Conservation (phyloP, 2,888 invertebrate species). For the Galerucella pusilla region DNA sequence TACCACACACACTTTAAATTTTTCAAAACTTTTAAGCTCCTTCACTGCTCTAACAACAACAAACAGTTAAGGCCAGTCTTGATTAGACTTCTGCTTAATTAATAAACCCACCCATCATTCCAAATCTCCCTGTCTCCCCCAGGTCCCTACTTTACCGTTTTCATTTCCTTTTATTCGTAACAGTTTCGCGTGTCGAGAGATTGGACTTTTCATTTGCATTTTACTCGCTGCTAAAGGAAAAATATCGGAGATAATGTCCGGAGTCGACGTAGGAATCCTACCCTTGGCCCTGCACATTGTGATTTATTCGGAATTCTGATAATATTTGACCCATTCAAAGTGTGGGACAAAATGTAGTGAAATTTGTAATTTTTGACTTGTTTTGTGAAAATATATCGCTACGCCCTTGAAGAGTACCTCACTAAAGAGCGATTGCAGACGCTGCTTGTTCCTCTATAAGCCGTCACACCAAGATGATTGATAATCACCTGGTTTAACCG, state of each 20-base stretch:
- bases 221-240: slow-evolving; percentile 44
- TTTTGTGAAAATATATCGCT: slow-evolving; percentile 6
- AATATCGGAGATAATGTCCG: slow-evolving; percentile 46
- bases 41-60: slow-evolving; percentile 46
- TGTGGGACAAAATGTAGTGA: no score
- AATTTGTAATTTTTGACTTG: no score
- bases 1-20: not conserved
- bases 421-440: not conserved
- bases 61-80: slow-evolving; percentile 58
- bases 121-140: slow-evolving; percentile 37
- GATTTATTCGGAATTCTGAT: slow-evolving; percentile 23
- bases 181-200: slow-evolving; percentile 61
- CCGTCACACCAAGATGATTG: slow-evolving; percentile 59
- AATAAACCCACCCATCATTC: slow-evolving; percentile 64
- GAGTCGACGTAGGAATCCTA: slow-evolving; percentile 12
- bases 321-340: slow-evolving; percentile 25
- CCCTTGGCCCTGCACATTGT: slow-evolving; percentile 12
- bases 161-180: slow-evolving; percentile 59
- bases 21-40: not conserved
- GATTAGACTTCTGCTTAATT: slow-evolving; percentile 71
- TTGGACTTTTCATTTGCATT: slow-evolving; percentile 61
- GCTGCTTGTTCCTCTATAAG: slow-evolving; percentile 32
- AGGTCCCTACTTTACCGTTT: slow-evolving; percentile 50
- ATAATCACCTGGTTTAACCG: slow-evolving; percentile 63
- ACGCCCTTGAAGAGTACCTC: slow-evolving; percentile 6